phyloP scores from a whole-genome alignment of 2,113 vertebrate genomes.

The Numenius arquata region DNA sequence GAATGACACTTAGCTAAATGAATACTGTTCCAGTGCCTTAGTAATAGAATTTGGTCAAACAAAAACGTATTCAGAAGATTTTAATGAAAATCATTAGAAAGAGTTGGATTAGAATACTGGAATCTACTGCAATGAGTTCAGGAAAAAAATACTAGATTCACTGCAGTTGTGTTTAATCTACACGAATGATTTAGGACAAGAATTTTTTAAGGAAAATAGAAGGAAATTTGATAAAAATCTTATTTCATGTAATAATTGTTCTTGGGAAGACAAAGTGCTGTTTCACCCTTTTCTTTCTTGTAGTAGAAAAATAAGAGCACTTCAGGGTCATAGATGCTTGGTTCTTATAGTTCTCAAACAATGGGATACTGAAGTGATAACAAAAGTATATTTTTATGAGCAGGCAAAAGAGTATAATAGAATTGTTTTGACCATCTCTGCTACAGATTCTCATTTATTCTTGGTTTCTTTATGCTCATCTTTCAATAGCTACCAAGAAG shows the following conservation, averaged over 20 bases:
- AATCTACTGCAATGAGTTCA: background rate
- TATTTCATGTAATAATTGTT: background rate
- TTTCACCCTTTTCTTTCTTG: background rate
- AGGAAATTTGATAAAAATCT: background rate
- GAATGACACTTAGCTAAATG: background rate
- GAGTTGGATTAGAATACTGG: background rate
- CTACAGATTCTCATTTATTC: background rate
- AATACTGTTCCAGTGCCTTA: background rate
- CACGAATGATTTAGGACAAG: background rate
- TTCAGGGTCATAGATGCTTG: background rate
- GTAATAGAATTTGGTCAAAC: background rate
- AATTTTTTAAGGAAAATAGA: background rate
- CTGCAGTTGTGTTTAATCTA: background rate
- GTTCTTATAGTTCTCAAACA: background rate
- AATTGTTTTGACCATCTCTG: background rate
- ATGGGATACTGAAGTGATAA: background rate
- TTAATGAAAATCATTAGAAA: background rate
- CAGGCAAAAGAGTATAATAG: background rate
- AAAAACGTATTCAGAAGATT: background rate
- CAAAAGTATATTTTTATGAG: background rate
- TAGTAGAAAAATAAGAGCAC: background rate
- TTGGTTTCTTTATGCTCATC: background rate
- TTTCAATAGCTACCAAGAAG: background rate
- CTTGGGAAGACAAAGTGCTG: background rate
- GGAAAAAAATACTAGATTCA: background rate